These are phyloP conservation scores for Cryptus viduatorius DNA, from an alignment of 2,888 invertebrate genomes.

Conservation along the genomic window DNA sequence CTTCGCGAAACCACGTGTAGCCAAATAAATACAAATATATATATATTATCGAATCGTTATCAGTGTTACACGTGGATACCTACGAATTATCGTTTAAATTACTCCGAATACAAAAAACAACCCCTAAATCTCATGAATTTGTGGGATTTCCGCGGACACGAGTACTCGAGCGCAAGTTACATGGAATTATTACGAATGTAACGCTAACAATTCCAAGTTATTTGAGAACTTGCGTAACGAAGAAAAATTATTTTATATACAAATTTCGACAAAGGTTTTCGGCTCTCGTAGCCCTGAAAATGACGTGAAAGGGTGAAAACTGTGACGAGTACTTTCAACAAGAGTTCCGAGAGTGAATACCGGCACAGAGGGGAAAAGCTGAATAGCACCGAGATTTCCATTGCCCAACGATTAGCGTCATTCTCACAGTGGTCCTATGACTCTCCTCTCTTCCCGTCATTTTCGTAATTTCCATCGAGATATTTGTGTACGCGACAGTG, in stretches of 20 bases:
- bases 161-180: too few relatives aligned
- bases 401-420: slow-evolving; percentile 27
- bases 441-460: neutral
- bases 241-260: neutral
- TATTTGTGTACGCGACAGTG: neutral
- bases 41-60: neutral
- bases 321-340: neutral
- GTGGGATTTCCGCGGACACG: too few relatives aligned
- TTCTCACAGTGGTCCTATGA: neutral
- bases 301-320: slow-evolving; percentile 29
- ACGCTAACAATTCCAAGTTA: too few relatives aligned
- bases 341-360: slow-evolving; percentile 2
- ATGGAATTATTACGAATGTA: too few relatives aligned
- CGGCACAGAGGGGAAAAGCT: neutral
- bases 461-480: neutral
- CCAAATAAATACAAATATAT: neutral
- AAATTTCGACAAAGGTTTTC: neutral
- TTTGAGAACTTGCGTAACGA: too few relatives aligned
- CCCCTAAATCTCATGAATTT: too few relatives aligned
- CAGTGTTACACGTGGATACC: neutral
- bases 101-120: neutral
- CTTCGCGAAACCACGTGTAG: neutral
- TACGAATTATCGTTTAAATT: neutral
- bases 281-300: neutral
- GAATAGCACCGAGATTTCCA: slow-evolving; percentile 22